Conservation (phyloP, 1,140 invertebrate genomes). For the Platyscapa corneri region DNA sequence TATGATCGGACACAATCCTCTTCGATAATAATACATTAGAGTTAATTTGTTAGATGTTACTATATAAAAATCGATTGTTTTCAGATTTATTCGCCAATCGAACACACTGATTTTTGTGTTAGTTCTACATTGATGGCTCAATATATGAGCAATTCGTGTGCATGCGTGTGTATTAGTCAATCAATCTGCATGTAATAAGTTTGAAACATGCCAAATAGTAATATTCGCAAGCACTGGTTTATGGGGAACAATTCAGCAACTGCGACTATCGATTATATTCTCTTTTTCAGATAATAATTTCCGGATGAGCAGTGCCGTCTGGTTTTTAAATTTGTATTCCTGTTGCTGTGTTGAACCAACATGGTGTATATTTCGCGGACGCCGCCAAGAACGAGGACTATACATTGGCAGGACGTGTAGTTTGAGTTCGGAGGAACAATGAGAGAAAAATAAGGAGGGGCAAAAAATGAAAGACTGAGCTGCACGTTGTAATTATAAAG, state of each 20-base stretch:
- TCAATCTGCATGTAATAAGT: neutral
- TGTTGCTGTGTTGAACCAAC: neutral
- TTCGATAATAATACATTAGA: neutral
- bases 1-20: neutral
- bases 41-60: neutral
- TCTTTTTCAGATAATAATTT: conserved; percentile 51
- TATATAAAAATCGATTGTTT: neutral
- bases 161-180: too few relatives aligned
- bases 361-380: conserved; percentile 22
- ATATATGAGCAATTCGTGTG: too few relatives aligned
- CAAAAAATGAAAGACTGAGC: neutral
- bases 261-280: conserved; percentile 38
- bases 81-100: too few relatives aligned
- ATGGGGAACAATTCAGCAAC: neutral
- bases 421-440: neutral
- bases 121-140: too few relatives aligned
- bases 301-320: conserved; percentile 33
- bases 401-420: neutral
- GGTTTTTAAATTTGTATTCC: conserved; percentile 20
- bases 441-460: neutral
- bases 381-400: neutral
- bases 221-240: neutral
- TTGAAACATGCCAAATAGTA: conserved; percentile 17
- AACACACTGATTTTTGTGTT: neutral
- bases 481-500: conserved; percentile 16